Conservation (phyloP, 2,113 vertebrate genomes). For the Oenanthe oenanthe region DNA sequence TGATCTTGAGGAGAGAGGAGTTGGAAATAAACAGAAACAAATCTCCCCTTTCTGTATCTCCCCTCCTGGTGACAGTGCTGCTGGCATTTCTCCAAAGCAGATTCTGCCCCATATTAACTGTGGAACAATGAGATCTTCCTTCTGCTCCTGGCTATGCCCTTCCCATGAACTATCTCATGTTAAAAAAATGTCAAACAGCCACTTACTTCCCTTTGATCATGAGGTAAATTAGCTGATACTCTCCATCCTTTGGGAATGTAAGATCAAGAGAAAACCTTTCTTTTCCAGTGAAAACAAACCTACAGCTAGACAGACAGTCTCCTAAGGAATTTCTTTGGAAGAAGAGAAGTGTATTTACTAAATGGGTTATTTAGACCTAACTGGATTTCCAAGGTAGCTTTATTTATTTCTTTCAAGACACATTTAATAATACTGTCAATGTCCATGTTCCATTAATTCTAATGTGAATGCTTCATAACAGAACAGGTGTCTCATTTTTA, state of each 20-base stretch:
- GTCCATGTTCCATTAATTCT: neutral
- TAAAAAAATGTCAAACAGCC: neutral
- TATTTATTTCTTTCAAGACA: neutral
- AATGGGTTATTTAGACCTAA: neutral
- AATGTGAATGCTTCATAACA: neutral
- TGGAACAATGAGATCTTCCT: neutral
- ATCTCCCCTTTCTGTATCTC: neutral
- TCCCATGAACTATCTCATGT: neutral
- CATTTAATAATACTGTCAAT: neutral
- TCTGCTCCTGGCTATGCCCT: neutral
- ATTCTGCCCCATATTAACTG: neutral
- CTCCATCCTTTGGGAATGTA: neutral
- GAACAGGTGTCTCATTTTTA: neutral
- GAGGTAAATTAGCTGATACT: neutral
- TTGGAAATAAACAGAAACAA: neutral
- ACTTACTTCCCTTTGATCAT: neutral
- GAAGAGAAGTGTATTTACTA: neutral
- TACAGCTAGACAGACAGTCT: neutral
- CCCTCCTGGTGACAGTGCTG: neutral
- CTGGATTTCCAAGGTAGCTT: neutral
- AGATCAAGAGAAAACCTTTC: neutral
- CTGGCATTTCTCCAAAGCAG: neutral
- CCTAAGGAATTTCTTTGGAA: neutral
- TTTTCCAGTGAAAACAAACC: neutral
- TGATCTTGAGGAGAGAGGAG: neutral